A percentile compares a stretch with the other conserved stretches of the same genome.
Evolutionary conservation across 2,113 vertebrate genomes (phyloP).

Genomic region (Typhlomys cinereus): DNA sequence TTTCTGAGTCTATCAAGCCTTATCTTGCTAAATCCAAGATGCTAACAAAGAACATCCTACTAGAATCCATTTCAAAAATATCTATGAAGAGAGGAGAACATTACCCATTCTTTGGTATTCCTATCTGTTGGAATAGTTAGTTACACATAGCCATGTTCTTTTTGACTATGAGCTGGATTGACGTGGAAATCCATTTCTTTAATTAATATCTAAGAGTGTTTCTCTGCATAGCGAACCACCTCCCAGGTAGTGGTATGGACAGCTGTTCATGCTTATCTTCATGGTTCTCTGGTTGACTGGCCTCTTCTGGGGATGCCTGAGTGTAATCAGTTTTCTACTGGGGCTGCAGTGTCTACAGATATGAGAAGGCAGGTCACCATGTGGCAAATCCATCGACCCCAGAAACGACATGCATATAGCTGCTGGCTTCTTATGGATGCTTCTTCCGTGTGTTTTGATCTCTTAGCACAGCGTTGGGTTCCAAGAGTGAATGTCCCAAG

Average conservation of each 20-base stretch:
- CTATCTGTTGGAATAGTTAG: constrained; percentile 44
- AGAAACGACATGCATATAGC: neutral
- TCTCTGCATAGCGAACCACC: neutral
- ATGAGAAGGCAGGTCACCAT: neutral
- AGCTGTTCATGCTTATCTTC: neutral
- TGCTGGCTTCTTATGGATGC: neutral
- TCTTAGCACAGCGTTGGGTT: neutral
- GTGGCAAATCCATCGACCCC: neutral
- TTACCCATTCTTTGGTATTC: neutral
- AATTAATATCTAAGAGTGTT: neutral
- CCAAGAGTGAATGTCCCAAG: neutral
- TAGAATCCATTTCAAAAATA: constrained; percentile 53
- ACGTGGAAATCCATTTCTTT: constrained; percentile 48
- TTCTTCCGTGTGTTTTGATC: neutral
- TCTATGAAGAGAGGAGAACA: constrained; percentile 2
- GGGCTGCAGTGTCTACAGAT: neutral
- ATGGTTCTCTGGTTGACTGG: neutral
- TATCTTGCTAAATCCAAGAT: constrained; percentile 25
- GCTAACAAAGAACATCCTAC: neutral
- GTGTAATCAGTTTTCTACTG: neutral
- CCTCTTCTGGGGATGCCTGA: neutral
- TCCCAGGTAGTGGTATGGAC: neutral
- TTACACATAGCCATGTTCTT: neutral
- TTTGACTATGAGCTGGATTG: constrained; percentile 13
- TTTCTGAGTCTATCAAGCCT: neutral